These are phyloP conservation scores for Meda fulgida DNA, from an alignment of 2,797 vertebrate genomes.

Conservation along the genomic window DNA sequence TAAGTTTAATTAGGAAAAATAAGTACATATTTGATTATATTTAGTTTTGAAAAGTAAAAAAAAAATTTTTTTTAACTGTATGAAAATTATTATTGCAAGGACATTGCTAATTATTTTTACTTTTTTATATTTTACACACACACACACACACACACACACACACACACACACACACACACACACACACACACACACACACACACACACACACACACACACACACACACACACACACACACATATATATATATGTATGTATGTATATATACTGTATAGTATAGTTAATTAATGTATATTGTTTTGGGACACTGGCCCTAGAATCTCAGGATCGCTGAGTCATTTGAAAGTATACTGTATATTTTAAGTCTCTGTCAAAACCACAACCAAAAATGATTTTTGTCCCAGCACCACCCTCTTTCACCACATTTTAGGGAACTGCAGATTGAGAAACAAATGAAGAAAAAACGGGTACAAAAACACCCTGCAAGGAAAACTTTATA, in stretches of 20 bases:
- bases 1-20: too few species aligned
- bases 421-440: slow-evolving; percentile 22
- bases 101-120: not conserved
- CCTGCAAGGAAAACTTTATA: slow-evolving; percentile 11
- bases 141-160: too few species aligned
- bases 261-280: not conserved
- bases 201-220: too few species aligned
- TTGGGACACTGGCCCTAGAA: slow-evolving; percentile 11
- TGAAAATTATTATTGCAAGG: not conserved
- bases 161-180: too few species aligned
- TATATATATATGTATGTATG: too few species aligned
- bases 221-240: too few species aligned
- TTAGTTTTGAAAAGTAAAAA: not conserved
- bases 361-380: slow-evolving; percentile 48
- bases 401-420: slow-evolving; percentile 24
- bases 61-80: too few species aligned
- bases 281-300: not conserved
- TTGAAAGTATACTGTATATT: slow-evolving; percentile 35
- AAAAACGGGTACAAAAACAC: not conserved
- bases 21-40: not conserved
- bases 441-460: slow-evolving; percentile 10
- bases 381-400: slow-evolving; percentile 40
- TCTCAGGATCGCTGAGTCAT: slow-evolving; percentile 34
- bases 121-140: too few species aligned
- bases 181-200: too few species aligned